Percentiles rank a stretch among this genome's conserved stretches.
Conservation (phyloP, 2,888 invertebrate species). For the Abrostola triplasia region DNA sequence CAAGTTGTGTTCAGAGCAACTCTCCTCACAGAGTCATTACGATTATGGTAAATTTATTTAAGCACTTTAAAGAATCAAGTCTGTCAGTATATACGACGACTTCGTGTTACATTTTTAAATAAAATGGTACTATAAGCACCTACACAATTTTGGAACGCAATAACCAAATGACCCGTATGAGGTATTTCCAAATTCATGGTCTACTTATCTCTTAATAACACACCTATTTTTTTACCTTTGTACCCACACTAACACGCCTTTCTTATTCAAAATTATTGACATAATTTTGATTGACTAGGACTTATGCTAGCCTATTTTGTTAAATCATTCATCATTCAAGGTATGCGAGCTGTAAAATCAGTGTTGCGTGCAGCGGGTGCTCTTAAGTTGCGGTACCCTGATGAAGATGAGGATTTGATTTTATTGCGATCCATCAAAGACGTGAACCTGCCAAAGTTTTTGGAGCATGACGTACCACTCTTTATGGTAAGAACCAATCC, state of each 20-base stretch:
- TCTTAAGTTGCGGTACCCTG: constrained; percentile 95
- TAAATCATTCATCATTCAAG: constrained; percentile 63
- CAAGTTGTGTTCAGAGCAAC: constrained; percentile 96
- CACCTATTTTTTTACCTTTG: no score
- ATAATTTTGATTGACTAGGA: no score
- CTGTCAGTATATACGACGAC: neutral
- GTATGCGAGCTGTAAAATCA: constrained; percentile 98
- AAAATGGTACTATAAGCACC: no score
- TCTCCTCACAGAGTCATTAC: constrained; percentile 97
- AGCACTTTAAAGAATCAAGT: neutral
- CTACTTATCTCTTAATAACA: no score
- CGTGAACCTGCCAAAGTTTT: constrained; percentile 97
- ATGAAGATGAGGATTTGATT: constrained; percentile 95
- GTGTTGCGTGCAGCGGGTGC: constrained; percentile 97
- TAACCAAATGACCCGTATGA: no score
- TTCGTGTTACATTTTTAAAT: no score
- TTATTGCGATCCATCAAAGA: constrained; percentile 97
- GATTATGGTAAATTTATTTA: constrained; percentile 93
- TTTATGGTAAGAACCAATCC: constrained; percentile 89
- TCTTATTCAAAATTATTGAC: no score
- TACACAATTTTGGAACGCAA: no score
- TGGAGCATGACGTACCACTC: constrained; percentile 95
- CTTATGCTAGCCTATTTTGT: neutral
- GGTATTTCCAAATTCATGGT: no score
- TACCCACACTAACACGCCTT: no score